These are phyloP conservation scores for Apamea crenata DNA, from an alignment of 2,888 invertebrate genomes.

Conservation along the genomic window DNA sequence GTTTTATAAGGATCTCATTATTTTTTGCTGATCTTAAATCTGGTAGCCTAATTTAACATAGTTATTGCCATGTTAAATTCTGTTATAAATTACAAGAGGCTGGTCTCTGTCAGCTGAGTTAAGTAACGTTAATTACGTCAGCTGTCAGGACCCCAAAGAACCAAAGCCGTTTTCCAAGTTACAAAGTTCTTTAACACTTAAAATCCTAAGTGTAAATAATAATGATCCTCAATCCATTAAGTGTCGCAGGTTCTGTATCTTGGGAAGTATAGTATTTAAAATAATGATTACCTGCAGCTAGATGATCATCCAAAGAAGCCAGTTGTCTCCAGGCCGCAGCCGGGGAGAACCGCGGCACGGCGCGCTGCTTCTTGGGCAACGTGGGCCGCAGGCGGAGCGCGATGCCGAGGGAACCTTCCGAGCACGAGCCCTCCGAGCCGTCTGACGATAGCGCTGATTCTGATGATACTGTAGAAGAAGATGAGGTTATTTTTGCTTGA, in stretches of 20 bases:
- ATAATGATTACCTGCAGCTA: slow-evolving; percentile 77
- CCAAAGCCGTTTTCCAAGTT: not conserved
- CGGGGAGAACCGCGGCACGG: slow-evolving; percentile 95
- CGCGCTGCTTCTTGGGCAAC: slow-evolving; percentile 94
- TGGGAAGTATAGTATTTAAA: not conserved
- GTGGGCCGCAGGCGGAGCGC: slow-evolving; percentile 94
- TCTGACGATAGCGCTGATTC: slow-evolving; percentile 90
- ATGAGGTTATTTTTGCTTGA: not conserved
- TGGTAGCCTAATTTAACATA: too few relatives aligned
- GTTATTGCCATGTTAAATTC: not conserved
- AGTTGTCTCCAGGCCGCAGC: slow-evolving; percentile 95
- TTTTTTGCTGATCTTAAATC: not conserved
- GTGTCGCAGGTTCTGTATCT: not conserved
- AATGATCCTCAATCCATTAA: too few relatives aligned
- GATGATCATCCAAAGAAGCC: slow-evolving; percentile 91
- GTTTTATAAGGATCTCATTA: not conserved
- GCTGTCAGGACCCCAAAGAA: not conserved
- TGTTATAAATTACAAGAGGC: too few relatives aligned
- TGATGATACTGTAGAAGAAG: slow-evolving; percentile 82
- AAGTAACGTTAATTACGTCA: not conserved
- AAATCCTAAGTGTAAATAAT: too few relatives aligned
- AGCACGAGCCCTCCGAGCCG: slow-evolving; percentile 87
- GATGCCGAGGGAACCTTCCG: slow-evolving; percentile 91
- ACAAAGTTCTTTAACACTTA: not conserved
- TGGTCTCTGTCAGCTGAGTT: not conserved